Conservation (phyloP, 2,797 vertebrate species). For the Anomalospiza imberbis region DNA sequence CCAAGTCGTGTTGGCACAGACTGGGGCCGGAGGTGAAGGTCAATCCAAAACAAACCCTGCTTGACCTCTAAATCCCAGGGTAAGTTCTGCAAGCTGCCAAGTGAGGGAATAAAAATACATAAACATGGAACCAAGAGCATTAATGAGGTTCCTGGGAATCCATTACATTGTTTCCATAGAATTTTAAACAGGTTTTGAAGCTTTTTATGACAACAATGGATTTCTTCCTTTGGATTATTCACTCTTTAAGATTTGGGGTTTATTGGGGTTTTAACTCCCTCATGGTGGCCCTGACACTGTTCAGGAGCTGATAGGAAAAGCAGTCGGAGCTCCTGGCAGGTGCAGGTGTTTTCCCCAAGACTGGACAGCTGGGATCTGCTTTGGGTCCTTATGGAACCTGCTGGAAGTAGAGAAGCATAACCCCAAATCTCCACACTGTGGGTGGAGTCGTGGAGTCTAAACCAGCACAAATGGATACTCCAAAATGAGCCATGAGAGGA, state of each 20-base stretch:
- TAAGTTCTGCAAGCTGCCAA: not conserved
- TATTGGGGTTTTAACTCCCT: not conserved
- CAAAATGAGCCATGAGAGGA: not conserved
- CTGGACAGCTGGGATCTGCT: not conserved
- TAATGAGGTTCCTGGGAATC: not conserved
- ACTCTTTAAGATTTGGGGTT: not conserved
- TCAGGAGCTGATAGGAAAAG: not conserved
- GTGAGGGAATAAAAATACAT: not conserved
- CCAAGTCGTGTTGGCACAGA: not conserved
- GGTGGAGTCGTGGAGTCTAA: accelerated
- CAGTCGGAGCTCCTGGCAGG: not conserved
- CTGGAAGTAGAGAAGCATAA: not conserved
- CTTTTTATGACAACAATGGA: not conserved
- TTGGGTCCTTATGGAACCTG: not conserved
- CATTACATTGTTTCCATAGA: not conserved
- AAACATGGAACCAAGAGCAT: not conserved
- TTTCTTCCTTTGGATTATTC: not conserved
- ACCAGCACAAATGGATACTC: not conserved
- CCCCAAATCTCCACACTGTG: not conserved
- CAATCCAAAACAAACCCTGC: not conserved
- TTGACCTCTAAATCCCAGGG: not conserved
- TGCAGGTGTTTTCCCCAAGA: not conserved
- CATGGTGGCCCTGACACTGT: accelerated
- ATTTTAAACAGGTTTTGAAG: not conserved
- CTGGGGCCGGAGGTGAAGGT: not conserved